These are phyloP conservation scores for Enteromius trimaculatus DNA, from an alignment of 2,797 vertebrate genomes.

Conservation along the genomic window DNA sequence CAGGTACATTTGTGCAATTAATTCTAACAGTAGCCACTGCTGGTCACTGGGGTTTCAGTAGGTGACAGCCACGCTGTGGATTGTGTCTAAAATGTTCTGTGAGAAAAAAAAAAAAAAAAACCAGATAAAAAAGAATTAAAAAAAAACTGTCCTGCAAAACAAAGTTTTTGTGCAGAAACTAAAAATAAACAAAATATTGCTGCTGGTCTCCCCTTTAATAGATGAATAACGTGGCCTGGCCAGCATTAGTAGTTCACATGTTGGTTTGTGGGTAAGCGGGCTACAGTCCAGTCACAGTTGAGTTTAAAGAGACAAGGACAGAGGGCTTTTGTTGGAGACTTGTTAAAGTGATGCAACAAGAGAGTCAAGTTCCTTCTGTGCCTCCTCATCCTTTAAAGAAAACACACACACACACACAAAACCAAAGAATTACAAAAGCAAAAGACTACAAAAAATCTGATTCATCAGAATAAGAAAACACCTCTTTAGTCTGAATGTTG, in stretches of 20 bases:
- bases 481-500: constrained; percentile 82
- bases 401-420: background rate
- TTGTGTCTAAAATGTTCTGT: background rate
- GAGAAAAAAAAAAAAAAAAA: background rate
- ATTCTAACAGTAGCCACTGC: background rate
- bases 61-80: background rate
- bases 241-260: constrained; percentile 27
- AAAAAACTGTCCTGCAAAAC: background rate
- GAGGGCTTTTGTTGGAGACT: background rate
- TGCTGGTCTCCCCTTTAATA: background rate
- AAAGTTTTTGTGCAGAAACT: background rate
- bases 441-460: background rate
- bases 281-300: constrained; percentile 11
- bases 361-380: constrained; percentile 78
- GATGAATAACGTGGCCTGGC: background rate
- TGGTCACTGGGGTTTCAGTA: background rate
- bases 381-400: constrained; percentile 77
- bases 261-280: constrained; percentile 12
- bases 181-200: background rate
- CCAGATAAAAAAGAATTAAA: background rate
- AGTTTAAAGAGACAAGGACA: constrained; percentile 4
- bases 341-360: constrained; percentile 67
- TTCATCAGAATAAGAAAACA: constrained; percentile 58
- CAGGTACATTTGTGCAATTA: background rate
- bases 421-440: background rate